These are phyloP conservation scores for Amblyteles armatorius DNA, from an alignment of 2,888 invertebrate species.

Conservation along the genomic window DNA sequence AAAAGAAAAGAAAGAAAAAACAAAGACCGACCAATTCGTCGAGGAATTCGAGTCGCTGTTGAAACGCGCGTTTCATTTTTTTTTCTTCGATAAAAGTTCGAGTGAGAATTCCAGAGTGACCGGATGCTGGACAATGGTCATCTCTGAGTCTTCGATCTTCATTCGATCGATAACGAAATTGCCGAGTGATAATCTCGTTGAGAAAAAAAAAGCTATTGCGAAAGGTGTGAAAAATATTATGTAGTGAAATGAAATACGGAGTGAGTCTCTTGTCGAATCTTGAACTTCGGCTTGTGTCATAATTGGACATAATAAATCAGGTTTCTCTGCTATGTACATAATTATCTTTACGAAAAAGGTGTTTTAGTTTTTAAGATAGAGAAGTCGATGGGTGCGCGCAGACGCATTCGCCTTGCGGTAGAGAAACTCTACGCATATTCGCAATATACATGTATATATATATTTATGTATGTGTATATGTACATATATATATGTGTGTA, in stretches of 20 bases:
- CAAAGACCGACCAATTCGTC: not conserved
- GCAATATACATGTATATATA: conserved; percentile 12
- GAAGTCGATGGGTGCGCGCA: not conserved
- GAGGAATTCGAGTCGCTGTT: conserved; percentile 4
- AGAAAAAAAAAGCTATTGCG: conserved; percentile 10
- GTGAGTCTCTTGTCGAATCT: conserved; percentile 44
- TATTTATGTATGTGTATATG: not conserved
- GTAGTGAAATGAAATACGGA: conserved; percentile 17
- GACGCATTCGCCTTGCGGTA: not conserved
- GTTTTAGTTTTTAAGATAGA: conserved; percentile 35
- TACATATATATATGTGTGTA: not conserved
- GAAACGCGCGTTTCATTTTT: conserved; percentile 11
- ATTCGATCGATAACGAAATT: not conserved
- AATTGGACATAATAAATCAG: conserved; percentile 50
- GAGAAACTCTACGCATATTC: conserved; percentile 17
- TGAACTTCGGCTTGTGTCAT: conserved; percentile 36
- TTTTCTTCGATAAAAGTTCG: not conserved
- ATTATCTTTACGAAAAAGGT: conserved; percentile 38
- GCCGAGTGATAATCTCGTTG: conserved; percentile 2
- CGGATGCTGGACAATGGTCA: conserved; percentile 59
- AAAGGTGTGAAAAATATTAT: not conserved
- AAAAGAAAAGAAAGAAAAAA: not conserved
- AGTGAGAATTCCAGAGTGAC: conserved; percentile 37
- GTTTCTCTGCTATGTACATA: conserved; percentile 48
- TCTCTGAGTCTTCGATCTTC: not conserved